phyloP scores from a whole-genome alignment of 2,113 vertebrate genomes.

The Ginglymostoma cirratum region DNA sequence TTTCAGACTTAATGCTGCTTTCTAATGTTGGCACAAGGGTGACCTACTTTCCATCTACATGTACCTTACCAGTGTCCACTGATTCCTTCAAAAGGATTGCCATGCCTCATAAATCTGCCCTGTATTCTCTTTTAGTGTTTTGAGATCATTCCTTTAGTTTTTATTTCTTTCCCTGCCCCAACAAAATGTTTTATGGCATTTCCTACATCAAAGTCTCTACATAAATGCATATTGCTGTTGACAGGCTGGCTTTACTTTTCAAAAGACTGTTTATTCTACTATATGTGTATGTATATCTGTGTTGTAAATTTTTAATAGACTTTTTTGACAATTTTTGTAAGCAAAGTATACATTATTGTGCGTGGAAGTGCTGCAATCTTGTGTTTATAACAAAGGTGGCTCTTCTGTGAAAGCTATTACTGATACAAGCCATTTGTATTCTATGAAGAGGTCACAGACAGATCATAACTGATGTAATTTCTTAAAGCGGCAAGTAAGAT shows the following conservation, averaged over 20 bases:
- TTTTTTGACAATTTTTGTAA: neutral
- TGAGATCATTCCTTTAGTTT: neutral
- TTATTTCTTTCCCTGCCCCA: neutral
- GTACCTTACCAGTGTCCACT: neutral
- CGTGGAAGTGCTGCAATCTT: neutral
- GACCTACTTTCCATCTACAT: neutral
- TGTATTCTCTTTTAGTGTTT: neutral
- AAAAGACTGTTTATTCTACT: neutral
- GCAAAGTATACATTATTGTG: neutral
- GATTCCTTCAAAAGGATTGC: neutral
- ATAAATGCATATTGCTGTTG: neutral
- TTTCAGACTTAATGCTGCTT: neutral
- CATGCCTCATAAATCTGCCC: neutral
- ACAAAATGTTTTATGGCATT: neutral
- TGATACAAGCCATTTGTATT: neutral
- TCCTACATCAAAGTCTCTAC: neutral
- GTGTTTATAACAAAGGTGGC: neutral
- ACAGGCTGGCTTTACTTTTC: neutral
- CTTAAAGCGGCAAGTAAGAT: neutral
- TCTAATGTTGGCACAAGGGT: neutral
- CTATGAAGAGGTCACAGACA: neutral
- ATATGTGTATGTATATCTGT: no score
- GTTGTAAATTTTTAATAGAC: neutral
- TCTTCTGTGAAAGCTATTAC: neutral
- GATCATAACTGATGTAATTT: neutral